These are phyloP conservation scores for Oligia latruncula DNA, from an alignment of 2,888 invertebrate genomes.

Conservation along the genomic window DNA sequence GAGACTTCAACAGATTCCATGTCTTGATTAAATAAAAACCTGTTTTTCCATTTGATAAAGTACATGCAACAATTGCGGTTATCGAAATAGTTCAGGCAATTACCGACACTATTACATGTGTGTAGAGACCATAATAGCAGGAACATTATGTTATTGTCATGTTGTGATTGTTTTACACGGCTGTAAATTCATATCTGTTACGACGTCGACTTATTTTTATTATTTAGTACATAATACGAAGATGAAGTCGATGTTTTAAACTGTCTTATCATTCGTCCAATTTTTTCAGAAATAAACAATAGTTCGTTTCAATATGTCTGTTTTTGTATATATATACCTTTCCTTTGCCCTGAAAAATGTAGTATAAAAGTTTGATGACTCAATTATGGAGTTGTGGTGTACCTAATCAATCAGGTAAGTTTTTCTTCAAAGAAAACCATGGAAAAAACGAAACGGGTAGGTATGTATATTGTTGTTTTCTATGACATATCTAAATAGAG, in stretches of 20 bases:
- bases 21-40: slow-evolving; percentile 50
- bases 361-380: neutral
- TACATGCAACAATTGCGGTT: slow-evolving; percentile 35
- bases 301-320: slow-evolving; percentile 19
- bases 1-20: slow-evolving; percentile 25
- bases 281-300: slow-evolving; percentile 58
- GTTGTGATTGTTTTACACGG: slow-evolving; percentile 45
- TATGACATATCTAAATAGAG: too few species aligned
- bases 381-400: neutral
- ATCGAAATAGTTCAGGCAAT: slow-evolving; percentile 41
- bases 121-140: slow-evolving; percentile 34
- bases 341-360: neutral
- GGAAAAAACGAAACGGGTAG: neutral
- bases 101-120: slow-evolving; percentile 25
- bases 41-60: slow-evolving; percentile 42
- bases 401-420: neutral
- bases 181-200: slow-evolving; percentile 50
- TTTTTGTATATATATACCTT: slow-evolving; percentile 2
- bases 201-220: slow-evolving; percentile 51
- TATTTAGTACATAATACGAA: slow-evolving; percentile 56
- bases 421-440: neutral
- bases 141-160: slow-evolving; percentile 22
- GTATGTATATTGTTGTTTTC: neutral
- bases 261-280: slow-evolving; percentile 31
- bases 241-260: slow-evolving; percentile 38